Percentiles rank a stretch among this genome's conserved stretches.
Evolutionary conservation across 2,113 vertebrate genomes (phyloP).

Genomic region (Lutjanus erythropterus): DNA sequence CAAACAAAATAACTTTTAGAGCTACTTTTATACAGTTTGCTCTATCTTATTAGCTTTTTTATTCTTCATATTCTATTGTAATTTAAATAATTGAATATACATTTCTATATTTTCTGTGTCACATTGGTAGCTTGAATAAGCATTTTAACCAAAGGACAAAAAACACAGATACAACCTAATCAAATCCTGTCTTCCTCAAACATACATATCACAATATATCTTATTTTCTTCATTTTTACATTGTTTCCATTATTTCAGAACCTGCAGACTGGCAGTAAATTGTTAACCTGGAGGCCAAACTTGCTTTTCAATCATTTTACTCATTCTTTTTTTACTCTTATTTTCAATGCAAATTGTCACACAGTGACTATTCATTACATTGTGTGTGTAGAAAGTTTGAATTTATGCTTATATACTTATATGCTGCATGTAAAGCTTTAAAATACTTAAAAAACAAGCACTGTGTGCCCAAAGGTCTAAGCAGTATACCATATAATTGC

Average conservation of each 20-base stretch:
- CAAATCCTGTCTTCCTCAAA: not conserved
- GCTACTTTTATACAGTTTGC: too few relatives aligned
- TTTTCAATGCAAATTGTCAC: not conserved
- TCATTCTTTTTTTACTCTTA: not conserved
- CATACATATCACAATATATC: too few relatives aligned
- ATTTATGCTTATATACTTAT: not conserved
- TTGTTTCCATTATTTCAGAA: not conserved
- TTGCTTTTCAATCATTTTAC: too few relatives aligned
- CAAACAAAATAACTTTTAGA: too few relatives aligned
- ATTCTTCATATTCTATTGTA: too few relatives aligned
- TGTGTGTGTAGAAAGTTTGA: not conserved
- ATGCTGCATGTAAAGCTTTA: not conserved
- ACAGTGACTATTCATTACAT: not conserved
- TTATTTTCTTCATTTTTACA: too few relatives aligned
- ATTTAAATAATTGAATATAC: not conserved
- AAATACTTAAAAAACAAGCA: constrained; percentile 4
- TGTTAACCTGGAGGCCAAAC: not conserved
- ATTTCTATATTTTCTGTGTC: too few relatives aligned
- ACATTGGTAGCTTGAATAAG: too few relatives aligned
- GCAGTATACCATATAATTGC: not conserved
- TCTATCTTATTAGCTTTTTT: too few relatives aligned
- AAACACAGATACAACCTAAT: too few relatives aligned
- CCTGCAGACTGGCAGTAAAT: not conserved
- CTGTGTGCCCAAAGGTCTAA: not conserved
- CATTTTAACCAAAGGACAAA: not conserved